Evolutionary conservation across 2,113 vertebrate genomes (phyloP), one percentile per base, ranked within the genome.

Genomic region (Platycercus adscitus): DNA sequence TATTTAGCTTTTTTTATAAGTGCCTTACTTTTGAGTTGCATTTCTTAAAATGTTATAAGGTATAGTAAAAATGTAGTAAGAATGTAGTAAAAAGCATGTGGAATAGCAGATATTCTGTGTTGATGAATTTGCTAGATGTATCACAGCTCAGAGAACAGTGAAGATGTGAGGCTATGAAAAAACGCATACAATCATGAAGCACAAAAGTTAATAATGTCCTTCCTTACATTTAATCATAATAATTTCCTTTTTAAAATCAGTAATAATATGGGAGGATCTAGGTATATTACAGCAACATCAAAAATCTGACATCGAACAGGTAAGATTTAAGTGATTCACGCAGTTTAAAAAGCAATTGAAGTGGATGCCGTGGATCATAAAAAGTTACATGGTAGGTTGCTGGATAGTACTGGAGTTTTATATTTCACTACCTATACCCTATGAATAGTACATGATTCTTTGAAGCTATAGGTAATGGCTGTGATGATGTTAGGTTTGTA

Each of bases 21-120:
- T 90, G 10, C 13, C 69, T 39, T 83, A 47, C 25, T 76, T 81
- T 41, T 88, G 78, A 95, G 31, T 77, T 79, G n/a, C 53, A 84
- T 60, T 86, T 95, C 66, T 89, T 37, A 35, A 78, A 89, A 80
- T 20, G 89, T 92, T 95, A 88, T 76, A 69, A 13, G 15, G 64
- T 76, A 23, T 39, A n/a, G 3, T 90, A 95, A 97, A 96, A 96
- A 86, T 72, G 11, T 79, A 75, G 53, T 68, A 71, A 75, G 26
- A 55, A 80, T 17, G 23, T 71, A 81, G 21, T 75, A 91, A 85
- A 85, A 95, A 87, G 28, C 81, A 28, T 80, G 53, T 95, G 35
- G 75, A 71, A 53, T 20, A 81, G 72, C 78, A 95, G 37, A 82
- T 26, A 46, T 71, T 76, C 71, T 69, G 17, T 64, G 47, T 17